Conservation (phyloP, 2,797 vertebrate species). For the Astyanax mexicanus region DNA sequence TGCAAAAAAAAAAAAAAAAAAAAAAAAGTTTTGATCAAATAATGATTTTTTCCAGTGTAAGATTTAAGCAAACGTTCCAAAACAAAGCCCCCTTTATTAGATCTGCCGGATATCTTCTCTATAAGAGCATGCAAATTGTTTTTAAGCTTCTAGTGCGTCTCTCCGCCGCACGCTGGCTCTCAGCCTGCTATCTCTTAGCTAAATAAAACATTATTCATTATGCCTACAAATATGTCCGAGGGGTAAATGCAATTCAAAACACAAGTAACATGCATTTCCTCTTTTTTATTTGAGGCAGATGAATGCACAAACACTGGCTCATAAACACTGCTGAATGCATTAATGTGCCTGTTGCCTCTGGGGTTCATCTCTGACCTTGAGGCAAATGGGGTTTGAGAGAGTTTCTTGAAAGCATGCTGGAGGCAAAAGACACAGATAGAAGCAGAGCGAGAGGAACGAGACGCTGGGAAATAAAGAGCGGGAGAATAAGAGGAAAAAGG, state of each 20-base stretch:
- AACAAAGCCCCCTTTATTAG: conserved; percentile 41
- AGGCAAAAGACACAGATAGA: conserved; percentile 21
- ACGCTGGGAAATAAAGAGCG: neutral
- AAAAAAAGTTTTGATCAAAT: conserved; percentile 29
- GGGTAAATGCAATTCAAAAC: conserved; percentile 47
- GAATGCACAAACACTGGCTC: conserved; percentile 43
- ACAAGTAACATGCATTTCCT: conserved; percentile 39
- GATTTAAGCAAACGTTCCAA: conserved; percentile 20
- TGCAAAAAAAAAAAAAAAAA: too few species aligned
- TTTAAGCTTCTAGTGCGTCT: conserved; percentile 31
- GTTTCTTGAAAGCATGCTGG: conserved; percentile 38
- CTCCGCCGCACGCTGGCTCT: conserved; percentile 38
- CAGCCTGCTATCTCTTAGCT: conserved; percentile 46
- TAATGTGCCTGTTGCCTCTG: conserved; percentile 41
- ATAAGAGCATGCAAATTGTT: conserved; percentile 43
- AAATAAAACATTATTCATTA: conserved; percentile 52
- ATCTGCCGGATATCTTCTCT: conserved; percentile 41
- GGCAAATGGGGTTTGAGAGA: conserved; percentile 44
- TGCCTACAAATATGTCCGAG: conserved; percentile 47
- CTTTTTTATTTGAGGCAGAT: conserved; percentile 46
- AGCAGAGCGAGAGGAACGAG: neutral
- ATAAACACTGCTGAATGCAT: conserved; percentile 50
- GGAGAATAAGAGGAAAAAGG: conserved; percentile 9
- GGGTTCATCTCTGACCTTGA: conserved; percentile 53
- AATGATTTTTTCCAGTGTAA: conserved; percentile 17